phyloP scores from a whole-genome alignment of 53 echinoderm and acorn worm species.

The Mesocentrotus franciscanus region DNA sequence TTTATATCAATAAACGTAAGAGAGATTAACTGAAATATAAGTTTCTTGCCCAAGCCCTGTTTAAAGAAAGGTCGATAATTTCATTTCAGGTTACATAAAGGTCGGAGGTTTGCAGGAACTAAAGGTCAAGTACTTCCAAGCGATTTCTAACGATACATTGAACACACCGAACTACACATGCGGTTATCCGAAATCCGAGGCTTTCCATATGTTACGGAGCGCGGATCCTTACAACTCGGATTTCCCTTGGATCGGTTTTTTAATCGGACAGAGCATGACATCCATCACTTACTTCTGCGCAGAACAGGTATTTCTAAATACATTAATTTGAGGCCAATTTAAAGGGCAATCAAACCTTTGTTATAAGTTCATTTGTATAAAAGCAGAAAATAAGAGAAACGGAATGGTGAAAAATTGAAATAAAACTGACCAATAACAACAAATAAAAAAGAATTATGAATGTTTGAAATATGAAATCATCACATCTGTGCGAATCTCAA shows the following conservation, averaged over 20 bases:
- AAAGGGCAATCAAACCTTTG: background rate
- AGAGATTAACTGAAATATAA: too few species aligned
- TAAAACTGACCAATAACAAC: too few species aligned
- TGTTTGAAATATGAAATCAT: too few species aligned
- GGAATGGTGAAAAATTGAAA: too few species aligned
- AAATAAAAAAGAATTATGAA: too few species aligned
- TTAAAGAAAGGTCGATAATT: too few species aligned
- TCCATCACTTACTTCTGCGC: constrained; percentile 96
- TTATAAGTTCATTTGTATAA: too few species aligned
- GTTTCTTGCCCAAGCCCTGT: too few species aligned
- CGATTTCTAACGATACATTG: constrained; percentile 83
- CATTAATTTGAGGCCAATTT: background rate
- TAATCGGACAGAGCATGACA: constrained; percentile 92
- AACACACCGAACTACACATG: constrained; percentile 74
- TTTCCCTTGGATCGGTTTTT: constrained; percentile 95
- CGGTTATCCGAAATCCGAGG: constrained; percentile 85
- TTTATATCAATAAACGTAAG: too few species aligned
- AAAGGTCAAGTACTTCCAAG: constrained; percentile 79
- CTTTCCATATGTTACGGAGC: constrained; percentile 93
- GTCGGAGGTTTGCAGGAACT: constrained; percentile 66
- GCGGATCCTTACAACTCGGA: constrained; percentile 81
- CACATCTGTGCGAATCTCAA: too few species aligned
- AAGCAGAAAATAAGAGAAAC: too few species aligned
- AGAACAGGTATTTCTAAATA: constrained; percentile 83
- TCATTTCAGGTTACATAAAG: constrained; percentile 58